These are phyloP conservation scores for Caenorhabditis tropicalis DNA, from an alignment of 1,140 invertebrate genomes.

Conservation along the genomic window DNA sequence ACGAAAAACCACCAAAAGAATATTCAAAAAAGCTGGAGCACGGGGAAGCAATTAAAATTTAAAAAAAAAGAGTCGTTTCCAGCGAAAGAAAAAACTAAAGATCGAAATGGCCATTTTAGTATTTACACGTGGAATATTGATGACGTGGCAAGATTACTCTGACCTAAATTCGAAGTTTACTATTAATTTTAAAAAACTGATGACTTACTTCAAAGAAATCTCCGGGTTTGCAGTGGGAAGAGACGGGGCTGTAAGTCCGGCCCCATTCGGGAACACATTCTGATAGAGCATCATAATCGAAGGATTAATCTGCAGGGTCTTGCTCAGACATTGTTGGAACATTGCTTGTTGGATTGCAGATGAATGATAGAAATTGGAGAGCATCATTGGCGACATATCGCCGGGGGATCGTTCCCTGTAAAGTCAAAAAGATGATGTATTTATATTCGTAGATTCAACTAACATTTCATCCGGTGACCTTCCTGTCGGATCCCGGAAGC, in stretches of 20 bases:
- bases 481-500: slow-evolving; percentile 80
- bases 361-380: slow-evolving; percentile 27
- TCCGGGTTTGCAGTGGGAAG: not conserved
- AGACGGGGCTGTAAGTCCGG: not conserved
- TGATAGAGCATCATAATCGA: slow-evolving; percentile 38
- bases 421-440: not conserved
- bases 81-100: not conserved
- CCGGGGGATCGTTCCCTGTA: not conserved
- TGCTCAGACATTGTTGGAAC: slow-evolving; percentile 2
- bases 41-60: too few species aligned
- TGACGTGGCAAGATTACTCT: not conserved
- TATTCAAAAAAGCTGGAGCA: not conserved
- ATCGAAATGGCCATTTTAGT: not conserved
- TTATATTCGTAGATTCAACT: not conserved
- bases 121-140: not conserved
- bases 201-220: not conserved
- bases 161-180: not conserved
- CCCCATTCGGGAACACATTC: not conserved
- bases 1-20: not conserved
- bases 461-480: slow-evolving; percentile 56
- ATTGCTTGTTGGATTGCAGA: slow-evolving; percentile 7
- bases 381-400: slow-evolving; percentile 3
- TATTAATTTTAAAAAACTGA: not conserved
- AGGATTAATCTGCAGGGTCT: slow-evolving; percentile 32
- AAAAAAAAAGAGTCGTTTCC: too few species aligned